Base-by-base conservation (phyloP, 2,888 invertebrate species). In the Xylota sylvarum region DNA sequence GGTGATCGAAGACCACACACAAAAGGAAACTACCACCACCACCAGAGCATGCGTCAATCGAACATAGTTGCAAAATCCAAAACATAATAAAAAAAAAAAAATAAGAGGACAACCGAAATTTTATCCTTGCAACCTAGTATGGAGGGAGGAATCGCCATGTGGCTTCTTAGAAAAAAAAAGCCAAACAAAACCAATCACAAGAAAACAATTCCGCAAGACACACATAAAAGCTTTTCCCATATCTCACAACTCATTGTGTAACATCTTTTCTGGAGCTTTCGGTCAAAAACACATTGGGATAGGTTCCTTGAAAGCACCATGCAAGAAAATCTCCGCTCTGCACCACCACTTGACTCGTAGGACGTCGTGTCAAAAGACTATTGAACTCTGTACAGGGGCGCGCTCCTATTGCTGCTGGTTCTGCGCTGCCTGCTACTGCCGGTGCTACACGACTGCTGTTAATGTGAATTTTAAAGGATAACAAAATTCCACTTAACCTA, bases 361-460 rank as follows among this genome's bases (percentile, higher is more conserved):
- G 55, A 80, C 91, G 90, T 91, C 90, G 89, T 90, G 91, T 91
- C 91, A 91, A 91, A 92, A 92, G 92, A 91, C 91, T 91, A 92
- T 91, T 91, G 92, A 92, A 92, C 91, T 91, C 90, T 89, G 80
- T 37, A 64, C 27, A 70, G 55, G 35, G 46, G 50, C 4, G 70
- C 12, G 27, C 17, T 69, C 69, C 6, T 70, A 40, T 19, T 14
- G 23, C 30, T 67, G 27, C 23, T 23, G 23, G 23, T 23, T 23
- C 23, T 23, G 23, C 23, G 23, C 23, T 23, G 23, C 23, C 23
- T 23, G 23, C 30, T 67, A 19, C 50, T 58, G 40, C 30, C 40
- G 58, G 27, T 40, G 40, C 14, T 70, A 19, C 14, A 52, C 43
- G 10, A 2, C 56, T 60, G 40, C 55, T 72, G 65, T 70, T 77